A percentile compares a stretch with the other conserved stretches of the same genome.
These are phyloP conservation scores for Lamellibrachia columna DNA, from an alignment of 2,888 invertebrate species.

Conservation along the genomic window DNA sequence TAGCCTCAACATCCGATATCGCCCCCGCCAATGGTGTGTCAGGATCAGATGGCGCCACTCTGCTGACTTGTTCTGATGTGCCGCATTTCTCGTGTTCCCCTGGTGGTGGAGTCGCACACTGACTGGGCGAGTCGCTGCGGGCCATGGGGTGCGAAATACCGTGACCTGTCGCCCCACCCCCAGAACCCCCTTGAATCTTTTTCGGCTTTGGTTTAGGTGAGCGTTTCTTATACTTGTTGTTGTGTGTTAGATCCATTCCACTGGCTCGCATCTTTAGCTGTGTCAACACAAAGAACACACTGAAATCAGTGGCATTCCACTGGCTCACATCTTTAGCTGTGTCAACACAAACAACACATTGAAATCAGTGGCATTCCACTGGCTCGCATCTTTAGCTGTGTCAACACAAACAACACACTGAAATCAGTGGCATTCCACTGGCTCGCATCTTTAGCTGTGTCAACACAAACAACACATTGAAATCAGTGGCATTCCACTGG, in stretches of 20 bases:
- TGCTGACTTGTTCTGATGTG: not conserved
- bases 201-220: constrained; percentile 61
- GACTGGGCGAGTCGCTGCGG: constrained; percentile 27
- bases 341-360: too few relatives aligned
- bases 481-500: too few relatives aligned
- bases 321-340: too few relatives aligned
- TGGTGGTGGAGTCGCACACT: constrained; percentile 31
- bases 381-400: too few relatives aligned
- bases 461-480: too few relatives aligned
- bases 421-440: too few relatives aligned
- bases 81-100: not conserved
- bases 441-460: too few relatives aligned
- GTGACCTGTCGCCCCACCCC: not conserved
- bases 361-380: too few relatives aligned
- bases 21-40: constrained; percentile 21
- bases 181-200: constrained; percentile 18
- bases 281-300: constrained; percentile 35
- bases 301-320: not conserved
- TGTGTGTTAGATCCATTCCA: constrained; percentile 72
- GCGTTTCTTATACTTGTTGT: constrained; percentile 67
- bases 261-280: constrained; percentile 81
- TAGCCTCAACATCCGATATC: constrained; percentile 23
- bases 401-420: too few relatives aligned
- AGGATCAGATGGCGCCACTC: constrained; percentile 6
- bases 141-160: not conserved